Evolutionary conservation across 2,113 vertebrate species (phyloP).

Genomic region (Glaucomys volans): DNA sequence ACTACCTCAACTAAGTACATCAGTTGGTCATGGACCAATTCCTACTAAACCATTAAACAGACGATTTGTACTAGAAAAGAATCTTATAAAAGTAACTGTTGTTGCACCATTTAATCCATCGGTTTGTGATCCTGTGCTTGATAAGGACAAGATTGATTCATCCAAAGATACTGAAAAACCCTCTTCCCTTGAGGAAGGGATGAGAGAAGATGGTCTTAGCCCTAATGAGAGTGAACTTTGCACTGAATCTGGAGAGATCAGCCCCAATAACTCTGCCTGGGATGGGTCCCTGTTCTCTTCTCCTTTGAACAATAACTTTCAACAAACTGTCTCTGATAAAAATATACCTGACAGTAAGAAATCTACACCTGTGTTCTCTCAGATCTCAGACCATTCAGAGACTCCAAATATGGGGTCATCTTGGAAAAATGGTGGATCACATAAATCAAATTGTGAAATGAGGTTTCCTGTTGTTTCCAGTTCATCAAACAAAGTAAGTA

Average conservation of each 20-base stretch:
- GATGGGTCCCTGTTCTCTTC: neutral
- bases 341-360: constrained; percentile 59
- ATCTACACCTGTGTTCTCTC: constrained; percentile 52
- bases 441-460: constrained; percentile 67
- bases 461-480: constrained; percentile 68
- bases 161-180: constrained; percentile 67
- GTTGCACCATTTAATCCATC: constrained; percentile 81
- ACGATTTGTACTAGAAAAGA: constrained; percentile 76
- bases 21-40: constrained; percentile 60
- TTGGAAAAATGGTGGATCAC: constrained; percentile 67
- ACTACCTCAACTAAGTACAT: constrained; percentile 73
- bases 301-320: constrained; percentile 8
- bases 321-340: constrained; percentile 61
- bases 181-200: constrained; percentile 28
- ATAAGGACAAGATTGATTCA: constrained; percentile 70
- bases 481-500: constrained; percentile 78
- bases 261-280: neutral
- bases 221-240: constrained; percentile 49
- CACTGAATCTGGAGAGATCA: constrained; percentile 26
- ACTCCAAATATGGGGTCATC: constrained; percentile 46
- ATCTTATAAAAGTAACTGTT: constrained; percentile 79
- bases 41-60: constrained; percentile 75
- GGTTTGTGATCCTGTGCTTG: constrained; percentile 73
- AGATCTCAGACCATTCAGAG: constrained; percentile 64
- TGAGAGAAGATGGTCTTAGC: constrained; percentile 10